Conservation (phyloP, 2,888 invertebrate species). For the Drosophila vallismaia region DNA sequence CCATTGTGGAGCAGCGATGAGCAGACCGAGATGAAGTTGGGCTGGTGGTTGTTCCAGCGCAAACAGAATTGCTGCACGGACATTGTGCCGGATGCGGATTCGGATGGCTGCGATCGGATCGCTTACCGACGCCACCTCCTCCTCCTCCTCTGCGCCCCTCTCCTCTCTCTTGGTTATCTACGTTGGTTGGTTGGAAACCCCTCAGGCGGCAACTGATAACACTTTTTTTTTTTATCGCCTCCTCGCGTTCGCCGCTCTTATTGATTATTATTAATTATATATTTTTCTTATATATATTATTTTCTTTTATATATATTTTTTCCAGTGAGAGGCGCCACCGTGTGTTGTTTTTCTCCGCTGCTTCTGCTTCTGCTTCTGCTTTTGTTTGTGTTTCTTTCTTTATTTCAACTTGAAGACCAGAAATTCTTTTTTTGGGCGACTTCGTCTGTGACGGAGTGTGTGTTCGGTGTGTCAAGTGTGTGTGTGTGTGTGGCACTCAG, state of each 20-base stretch:
- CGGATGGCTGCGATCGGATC: conserved; percentile 17
- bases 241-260: conserved; percentile 47
- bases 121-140: conserved; percentile 26
- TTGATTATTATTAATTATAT: conserved; percentile 65
- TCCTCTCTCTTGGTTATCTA: conserved; percentile 10
- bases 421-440: conserved; percentile 60
- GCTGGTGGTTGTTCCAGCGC: conserved; percentile 97
- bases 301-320: not conserved
- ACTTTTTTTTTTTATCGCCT: conserved; percentile 64
- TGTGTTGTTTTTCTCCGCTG: not conserved
- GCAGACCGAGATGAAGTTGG: conserved; percentile 95
- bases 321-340: conserved; percentile 2
- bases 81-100: conserved; percentile 83
- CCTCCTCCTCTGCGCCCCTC: conserved; percentile 17
- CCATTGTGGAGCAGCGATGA: conserved; percentile 92
- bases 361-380: not conserved
- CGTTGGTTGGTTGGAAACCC: conserved; percentile 3
- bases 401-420: conserved; percentile 73
- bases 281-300: conserved; percentile 9
- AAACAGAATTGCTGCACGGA: conserved; percentile 91
- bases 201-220: conserved; percentile 65
- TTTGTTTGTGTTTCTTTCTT: conserved; percentile 24
- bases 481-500: conserved; percentile 32
- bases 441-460: conserved; percentile 27
- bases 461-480: conserved; percentile 17